A percentile compares a stretch with the other conserved stretches of the same genome.
phyloP scores from a whole-genome alignment of 2,797 vertebrate species.

The Gobionotothen gibberifrons region DNA sequence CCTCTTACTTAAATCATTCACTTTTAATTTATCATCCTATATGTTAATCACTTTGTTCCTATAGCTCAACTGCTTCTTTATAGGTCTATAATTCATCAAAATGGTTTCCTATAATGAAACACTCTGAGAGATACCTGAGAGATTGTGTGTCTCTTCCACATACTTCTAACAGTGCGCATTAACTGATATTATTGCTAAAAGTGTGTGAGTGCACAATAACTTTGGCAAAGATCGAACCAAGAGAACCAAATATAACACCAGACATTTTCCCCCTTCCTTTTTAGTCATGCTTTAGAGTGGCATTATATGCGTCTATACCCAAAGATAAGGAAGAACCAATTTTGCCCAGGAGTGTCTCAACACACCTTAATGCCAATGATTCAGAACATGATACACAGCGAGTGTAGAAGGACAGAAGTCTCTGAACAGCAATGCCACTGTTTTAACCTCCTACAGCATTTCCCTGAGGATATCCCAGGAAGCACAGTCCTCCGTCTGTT shows the following conservation, averaged over 20 bases:
- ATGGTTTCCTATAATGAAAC: neutral
- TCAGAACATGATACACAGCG: neutral
- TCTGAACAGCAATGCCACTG: neutral
- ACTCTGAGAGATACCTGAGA: neutral
- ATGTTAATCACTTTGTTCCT: neutral
- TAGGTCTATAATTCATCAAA: neutral
- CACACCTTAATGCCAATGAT: neutral
- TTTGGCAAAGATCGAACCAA: neutral
- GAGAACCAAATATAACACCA: neutral
- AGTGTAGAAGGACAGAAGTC: slow-evolving; percentile 3
- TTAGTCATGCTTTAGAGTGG: too few relatives aligned
- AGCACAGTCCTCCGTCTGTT: slow-evolving; percentile 8
- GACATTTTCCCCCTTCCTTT: too few relatives aligned
- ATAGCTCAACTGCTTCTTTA: neutral
- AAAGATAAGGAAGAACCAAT: neutral
- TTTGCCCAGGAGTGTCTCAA: neutral
- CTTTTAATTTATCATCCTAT: neutral
- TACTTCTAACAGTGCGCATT: neutral
- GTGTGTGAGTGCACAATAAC: neutral
- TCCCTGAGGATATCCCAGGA: slow-evolving; percentile 43
- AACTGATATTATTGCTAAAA: slow-evolving; percentile 2
- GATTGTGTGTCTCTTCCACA: too few relatives aligned
- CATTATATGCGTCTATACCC: too few relatives aligned
- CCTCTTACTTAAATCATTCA: neutral
- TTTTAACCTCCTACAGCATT: slow-evolving; percentile 43